phyloP scores from a whole-genome alignment of 2,113 vertebrate genomes.

The Sinocyclocheilus anophthalmus region DNA sequence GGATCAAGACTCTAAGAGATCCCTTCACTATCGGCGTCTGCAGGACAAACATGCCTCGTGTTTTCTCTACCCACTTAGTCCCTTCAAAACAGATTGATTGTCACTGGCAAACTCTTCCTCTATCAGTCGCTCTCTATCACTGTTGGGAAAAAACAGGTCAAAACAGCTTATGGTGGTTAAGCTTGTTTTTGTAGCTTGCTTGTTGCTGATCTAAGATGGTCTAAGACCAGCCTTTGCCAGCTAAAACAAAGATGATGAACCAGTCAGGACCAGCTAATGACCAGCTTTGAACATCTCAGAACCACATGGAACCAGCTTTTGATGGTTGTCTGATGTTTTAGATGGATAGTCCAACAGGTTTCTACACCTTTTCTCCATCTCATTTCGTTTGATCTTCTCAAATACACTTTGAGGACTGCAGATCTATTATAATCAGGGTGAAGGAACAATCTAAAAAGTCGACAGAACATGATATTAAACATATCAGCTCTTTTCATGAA shows the following conservation, averaged over 20 bases:
- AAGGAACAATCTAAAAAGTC: not conserved
- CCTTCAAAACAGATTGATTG: constrained; percentile 31
- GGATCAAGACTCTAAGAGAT: not conserved
- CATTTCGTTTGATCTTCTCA: not conserved
- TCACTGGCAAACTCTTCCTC: not conserved
- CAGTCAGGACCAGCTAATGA: not conserved
- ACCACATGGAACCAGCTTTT: not conserved
- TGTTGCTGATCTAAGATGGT: not conserved
- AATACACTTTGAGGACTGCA: not conserved
- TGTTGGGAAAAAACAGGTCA: not conserved
- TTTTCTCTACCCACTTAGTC: constrained; percentile 25
- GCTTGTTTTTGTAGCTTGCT: constrained; percentile 1
- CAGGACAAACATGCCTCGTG: constrained; percentile 2
- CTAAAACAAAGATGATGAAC: not conserved
- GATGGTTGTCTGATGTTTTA: not conserved
- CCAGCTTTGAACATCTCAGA: not conserved
- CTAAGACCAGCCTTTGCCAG: not conserved
- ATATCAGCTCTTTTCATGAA: not conserved
- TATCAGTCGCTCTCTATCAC: not conserved
- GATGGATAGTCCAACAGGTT: not conserved
- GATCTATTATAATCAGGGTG: not conserved
- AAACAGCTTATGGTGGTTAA: not conserved
- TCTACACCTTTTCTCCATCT: not conserved
- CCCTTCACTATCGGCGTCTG: not conserved
- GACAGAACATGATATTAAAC: not conserved